Percentiles rank a stretch among this genome's conserved stretches.
Evolutionary conservation across 2,113 vertebrate species (phyloP).

Genomic region (Ancistrus triradiatus): DNA sequence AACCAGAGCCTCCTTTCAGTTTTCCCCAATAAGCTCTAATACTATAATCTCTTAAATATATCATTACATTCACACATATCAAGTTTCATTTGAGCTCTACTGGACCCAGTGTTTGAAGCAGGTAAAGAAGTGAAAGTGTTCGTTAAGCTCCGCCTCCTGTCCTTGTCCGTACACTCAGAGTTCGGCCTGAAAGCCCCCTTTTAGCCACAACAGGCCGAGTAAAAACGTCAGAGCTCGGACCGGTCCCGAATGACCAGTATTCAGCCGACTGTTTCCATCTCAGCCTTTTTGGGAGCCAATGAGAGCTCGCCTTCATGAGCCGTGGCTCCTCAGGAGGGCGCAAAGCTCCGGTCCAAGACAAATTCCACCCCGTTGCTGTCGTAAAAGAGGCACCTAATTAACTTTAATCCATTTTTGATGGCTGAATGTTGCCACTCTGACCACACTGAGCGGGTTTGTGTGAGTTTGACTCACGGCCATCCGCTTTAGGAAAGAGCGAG

Average conservation of each 20-base stretch:
- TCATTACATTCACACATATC: too few relatives aligned
- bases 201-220: conserved; percentile 52
- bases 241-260: conserved; percentile 54
- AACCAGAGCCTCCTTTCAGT: too few relatives aligned
- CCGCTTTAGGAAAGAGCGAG: conserved; percentile 21
- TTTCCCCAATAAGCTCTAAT: too few relatives aligned
- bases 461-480: conserved; percentile 39
- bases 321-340: conserved; percentile 31
- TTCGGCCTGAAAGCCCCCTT: conserved; percentile 60
- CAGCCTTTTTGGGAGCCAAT: conserved; percentile 24
- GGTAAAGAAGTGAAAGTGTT: too few relatives aligned
- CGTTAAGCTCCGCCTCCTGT: too few relatives aligned
- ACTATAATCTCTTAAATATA: too few relatives aligned
- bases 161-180: too few relatives aligned
- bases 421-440: conserved; percentile 43
- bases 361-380: conserved; percentile 46
- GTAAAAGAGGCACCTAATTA: conserved; percentile 48
- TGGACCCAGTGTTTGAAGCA: too few relatives aligned
- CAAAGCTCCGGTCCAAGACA: conserved; percentile 38
- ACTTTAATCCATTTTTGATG: conserved; percentile 49
- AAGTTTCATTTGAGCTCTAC: too few relatives aligned
- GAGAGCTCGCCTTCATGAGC: conserved; percentile 27
- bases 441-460: conserved; percentile 40
- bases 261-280: conserved; percentile 39
- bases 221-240: conserved; percentile 63